Percentiles rank a stretch among this genome's conserved stretches.
phyloP scores from a whole-genome alignment of 2,888 invertebrate species.

The Agrilus biguttatus region DNA sequence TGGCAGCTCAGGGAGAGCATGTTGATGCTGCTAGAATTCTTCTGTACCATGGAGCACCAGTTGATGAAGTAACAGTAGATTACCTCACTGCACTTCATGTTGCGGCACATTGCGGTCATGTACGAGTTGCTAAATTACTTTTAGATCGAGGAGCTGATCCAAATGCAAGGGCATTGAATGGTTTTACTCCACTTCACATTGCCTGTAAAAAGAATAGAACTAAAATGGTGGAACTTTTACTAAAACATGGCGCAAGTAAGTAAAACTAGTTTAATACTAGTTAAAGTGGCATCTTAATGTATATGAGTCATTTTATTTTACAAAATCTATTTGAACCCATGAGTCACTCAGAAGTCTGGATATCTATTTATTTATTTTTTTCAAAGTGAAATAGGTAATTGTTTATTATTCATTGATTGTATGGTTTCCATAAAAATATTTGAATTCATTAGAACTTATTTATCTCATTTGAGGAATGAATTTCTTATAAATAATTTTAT shows the following conservation, averaged over 20 bases:
- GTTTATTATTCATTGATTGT: too few relatives aligned
- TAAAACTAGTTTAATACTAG: slow-evolving; percentile 10
- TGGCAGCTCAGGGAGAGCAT: slow-evolving; percentile 98
- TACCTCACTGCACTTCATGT: slow-evolving; percentile 95
- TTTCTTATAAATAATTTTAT: too few relatives aligned
- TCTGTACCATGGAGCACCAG: slow-evolving; percentile 87
- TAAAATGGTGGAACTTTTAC: slow-evolving; percentile 85
- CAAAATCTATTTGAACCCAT: too few relatives aligned
- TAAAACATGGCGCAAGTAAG: slow-evolving; percentile 85
- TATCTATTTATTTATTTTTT: too few relatives aligned
- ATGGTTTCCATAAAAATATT: too few relatives aligned
- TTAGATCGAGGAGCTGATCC: slow-evolving; percentile 93
- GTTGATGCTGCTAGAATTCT: slow-evolving; percentile 90
- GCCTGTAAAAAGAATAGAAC: slow-evolving; percentile 98
- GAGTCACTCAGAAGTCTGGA: too few relatives aligned
- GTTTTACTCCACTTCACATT: slow-evolving; percentile 95
- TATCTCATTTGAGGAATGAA: too few relatives aligned
- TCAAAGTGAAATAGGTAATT: too few relatives aligned
- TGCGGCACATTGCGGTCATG: slow-evolving; percentile 88
- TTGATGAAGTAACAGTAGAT: slow-evolving; percentile 97
- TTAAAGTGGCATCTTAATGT: background rate
- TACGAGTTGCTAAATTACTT: slow-evolving; percentile 81
- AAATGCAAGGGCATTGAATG: slow-evolving; percentile 90
- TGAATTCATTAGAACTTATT: too few relatives aligned
- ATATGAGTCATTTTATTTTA: too few relatives aligned